phyloP scores from a whole-genome alignment of 2,797 vertebrate genomes.

The Rhynchonycteris naso region DNA sequence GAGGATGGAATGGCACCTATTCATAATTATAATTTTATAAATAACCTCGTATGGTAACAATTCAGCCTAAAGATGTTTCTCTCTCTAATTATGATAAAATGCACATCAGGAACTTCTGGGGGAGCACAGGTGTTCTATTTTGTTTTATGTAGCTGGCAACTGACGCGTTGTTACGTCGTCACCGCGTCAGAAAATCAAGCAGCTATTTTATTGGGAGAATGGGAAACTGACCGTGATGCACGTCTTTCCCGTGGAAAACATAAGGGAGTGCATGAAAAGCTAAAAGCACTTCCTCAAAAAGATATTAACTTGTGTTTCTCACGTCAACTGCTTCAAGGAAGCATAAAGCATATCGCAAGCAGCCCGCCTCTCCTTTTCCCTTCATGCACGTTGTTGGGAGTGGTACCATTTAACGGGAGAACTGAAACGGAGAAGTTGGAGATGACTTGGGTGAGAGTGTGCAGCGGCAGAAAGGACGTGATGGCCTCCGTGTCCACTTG shows the following conservation, averaged over 20 bases:
- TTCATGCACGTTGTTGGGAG: background rate
- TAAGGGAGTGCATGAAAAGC: background rate
- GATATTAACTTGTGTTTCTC: background rate
- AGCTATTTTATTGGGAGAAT: background rate
- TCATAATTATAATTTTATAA: conserved; percentile 13
- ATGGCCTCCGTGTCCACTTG: background rate
- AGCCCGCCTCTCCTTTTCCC: background rate
- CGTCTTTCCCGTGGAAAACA: background rate
- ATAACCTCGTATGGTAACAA: background rate
- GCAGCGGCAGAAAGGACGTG: background rate
- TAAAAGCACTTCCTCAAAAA: background rate
- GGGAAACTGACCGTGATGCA: background rate
- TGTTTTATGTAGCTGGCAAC: background rate
- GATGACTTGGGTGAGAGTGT: background rate
- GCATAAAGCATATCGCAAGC: background rate
- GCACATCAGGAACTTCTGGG: background rate
- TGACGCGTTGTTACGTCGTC: background rate
- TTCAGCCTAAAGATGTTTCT: background rate
- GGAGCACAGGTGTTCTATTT: background rate
- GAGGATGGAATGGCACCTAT: background rate
- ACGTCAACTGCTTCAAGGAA: background rate
- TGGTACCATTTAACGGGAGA: background rate
- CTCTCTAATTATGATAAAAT: conserved; percentile 7
- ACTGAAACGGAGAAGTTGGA: background rate
- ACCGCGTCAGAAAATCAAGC: conserved; percentile 20